Evolutionary conservation across 2,113 vertebrate genomes (phyloP).

Genomic region (Halcyon senegalensis): DNA sequence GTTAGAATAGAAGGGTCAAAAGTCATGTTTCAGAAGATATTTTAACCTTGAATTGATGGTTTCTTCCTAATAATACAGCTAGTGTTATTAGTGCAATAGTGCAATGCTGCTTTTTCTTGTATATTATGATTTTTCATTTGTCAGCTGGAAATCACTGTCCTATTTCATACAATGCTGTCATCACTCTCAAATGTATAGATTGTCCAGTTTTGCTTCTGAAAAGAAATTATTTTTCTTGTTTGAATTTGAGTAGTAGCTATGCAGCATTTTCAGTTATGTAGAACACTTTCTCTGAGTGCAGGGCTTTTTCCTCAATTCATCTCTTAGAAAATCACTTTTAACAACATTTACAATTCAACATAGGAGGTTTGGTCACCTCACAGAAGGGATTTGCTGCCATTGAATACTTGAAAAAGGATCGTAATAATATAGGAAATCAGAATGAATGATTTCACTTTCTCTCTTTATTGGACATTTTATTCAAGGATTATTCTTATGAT

Average conservation of each 20-base stretch:
- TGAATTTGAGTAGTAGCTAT: not conserved
- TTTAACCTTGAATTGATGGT: not conserved
- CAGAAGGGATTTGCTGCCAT: not conserved
- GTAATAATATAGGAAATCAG: not conserved
- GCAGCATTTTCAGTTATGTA: not conserved
- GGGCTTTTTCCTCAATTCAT: not conserved
- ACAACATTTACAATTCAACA: not conserved
- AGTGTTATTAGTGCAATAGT: not conserved
- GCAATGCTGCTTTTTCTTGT: not conserved
- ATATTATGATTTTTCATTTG: not conserved
- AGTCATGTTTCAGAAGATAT: not conserved
- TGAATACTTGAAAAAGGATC: not conserved
- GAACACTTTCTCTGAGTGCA: not conserved
- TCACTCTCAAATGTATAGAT: not conserved
- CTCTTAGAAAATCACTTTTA: not conserved
- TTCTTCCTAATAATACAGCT: not conserved
- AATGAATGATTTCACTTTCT: not conserved
- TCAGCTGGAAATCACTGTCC: not conserved
- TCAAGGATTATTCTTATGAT: not conserved
- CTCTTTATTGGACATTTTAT: not conserved
- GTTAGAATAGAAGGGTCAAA: not conserved
- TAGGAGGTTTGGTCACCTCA: not conserved
- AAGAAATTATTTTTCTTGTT: not conserved
- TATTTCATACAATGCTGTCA: not conserved
- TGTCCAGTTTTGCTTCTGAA: not conserved